A percentile compares a stretch with the other conserved stretches of the same genome.
phyloP scores from a whole-genome alignment of 2,888 invertebrate species.

The Drosophila leonis region DNA sequence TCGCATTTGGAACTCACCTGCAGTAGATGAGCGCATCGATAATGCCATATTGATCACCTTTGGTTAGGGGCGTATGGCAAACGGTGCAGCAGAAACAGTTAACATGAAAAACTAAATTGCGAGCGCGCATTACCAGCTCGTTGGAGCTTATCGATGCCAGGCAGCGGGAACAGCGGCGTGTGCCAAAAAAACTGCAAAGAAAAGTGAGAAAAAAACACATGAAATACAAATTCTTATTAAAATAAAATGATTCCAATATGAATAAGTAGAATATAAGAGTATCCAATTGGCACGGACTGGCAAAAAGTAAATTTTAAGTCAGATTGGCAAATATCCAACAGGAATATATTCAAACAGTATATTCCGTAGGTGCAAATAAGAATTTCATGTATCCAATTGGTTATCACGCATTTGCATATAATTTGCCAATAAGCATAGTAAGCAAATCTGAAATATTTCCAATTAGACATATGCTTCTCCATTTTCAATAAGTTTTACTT shows the following conservation, averaged over 20 bases:
- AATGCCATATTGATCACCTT: constrained; percentile 98
- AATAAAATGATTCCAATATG: not conserved
- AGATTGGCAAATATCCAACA: not conserved
- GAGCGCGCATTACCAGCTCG: constrained; percentile 97
- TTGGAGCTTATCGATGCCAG: constrained; percentile 94
- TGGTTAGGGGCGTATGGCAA: constrained; percentile 94
- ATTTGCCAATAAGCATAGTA: no score
- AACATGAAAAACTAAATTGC: constrained; percentile 97
- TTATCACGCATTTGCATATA: no score
- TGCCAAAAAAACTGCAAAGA: constrained; percentile 93
- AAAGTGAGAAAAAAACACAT: not conserved
- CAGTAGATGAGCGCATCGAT: constrained; percentile 95
- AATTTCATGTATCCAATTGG: not conserved
- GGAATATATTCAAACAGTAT: not conserved
- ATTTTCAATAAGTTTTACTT: not conserved
- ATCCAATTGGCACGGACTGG: not conserved
- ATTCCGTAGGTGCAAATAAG: no score
- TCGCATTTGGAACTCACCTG: constrained; percentile 86
- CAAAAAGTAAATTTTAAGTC: not conserved
- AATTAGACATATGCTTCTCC: not conserved
- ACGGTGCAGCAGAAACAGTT: constrained; percentile 97
- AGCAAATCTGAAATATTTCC: no score
- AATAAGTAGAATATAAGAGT: not conserved
- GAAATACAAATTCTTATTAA: not conserved
- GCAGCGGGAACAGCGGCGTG: constrained; percentile 95